phyloP scores from a whole-genome alignment of 2,113 vertebrate species.

The Tringa solitaria region DNA sequence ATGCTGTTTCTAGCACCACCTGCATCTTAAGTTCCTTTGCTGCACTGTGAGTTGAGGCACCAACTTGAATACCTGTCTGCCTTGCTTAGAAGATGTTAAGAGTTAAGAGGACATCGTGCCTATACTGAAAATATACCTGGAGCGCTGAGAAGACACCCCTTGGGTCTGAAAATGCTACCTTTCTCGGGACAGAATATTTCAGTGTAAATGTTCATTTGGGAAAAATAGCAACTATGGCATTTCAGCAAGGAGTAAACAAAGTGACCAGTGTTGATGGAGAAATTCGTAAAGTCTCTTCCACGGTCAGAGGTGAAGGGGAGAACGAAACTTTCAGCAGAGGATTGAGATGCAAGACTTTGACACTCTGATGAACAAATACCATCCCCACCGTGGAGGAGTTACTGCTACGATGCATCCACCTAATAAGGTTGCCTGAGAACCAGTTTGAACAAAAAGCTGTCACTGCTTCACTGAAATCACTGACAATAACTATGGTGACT shows the following conservation, averaged over 20 bases:
- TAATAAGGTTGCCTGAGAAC: neutral
- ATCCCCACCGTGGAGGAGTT: neutral
- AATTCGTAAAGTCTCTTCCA: neutral
- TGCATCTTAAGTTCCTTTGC: neutral
- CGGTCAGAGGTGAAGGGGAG: neutral
- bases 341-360: neutral
- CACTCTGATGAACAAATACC: neutral
- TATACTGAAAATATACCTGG: neutral
- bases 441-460: neutral
- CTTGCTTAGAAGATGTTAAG: neutral
- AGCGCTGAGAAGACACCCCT: neutral
- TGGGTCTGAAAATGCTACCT: neutral
- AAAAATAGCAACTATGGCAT: neutral
- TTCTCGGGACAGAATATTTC: neutral
- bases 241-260: neutral
- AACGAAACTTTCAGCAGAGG: neutral
- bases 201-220: neutral
- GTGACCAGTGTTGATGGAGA: neutral
- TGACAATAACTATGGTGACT: neutral
- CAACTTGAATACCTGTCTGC: neutral
- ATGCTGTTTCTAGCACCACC: neutral
- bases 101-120: neutral
- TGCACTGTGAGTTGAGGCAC: neutral
- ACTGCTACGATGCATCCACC: neutral
- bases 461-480: neutral